Conservation (phyloP, 2,113 vertebrate genomes). For the Leiothrix lutea region DNA sequence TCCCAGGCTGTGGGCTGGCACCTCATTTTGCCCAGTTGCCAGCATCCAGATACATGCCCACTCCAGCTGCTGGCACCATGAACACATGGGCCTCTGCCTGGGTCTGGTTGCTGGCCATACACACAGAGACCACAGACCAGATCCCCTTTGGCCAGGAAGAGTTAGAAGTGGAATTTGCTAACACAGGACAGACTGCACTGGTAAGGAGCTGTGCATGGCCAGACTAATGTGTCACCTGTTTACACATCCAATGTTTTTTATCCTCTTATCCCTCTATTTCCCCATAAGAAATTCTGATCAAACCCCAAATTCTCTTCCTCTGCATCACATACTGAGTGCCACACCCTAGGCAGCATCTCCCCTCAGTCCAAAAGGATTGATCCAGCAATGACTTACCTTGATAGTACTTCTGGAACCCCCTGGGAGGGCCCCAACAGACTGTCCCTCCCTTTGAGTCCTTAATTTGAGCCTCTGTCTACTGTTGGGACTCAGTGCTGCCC, state of each 20-base stretch:
- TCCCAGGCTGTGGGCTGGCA: not conserved
- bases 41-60: rapidly evolving
- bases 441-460: not conserved
- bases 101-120: not conserved
- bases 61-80: rapidly evolving
- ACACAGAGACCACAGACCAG: not conserved
- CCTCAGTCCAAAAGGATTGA: not conserved
- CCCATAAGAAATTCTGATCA: not conserved
- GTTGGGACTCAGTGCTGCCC: not conserved
- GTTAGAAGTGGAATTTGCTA: not conserved
- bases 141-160: not conserved
- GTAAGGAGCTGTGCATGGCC: not conserved
- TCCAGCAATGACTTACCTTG: not conserved
- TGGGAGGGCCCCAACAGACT: not conserved
- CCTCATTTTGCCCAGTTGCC: not conserved
- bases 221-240: not conserved
- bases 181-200: not conserved
- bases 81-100: not conserved
- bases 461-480: not conserved
- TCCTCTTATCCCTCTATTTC: not conserved
- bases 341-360: not conserved
- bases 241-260: not conserved
- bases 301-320: not conserved
- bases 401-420: rapidly evolving
- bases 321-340: no score